phyloP scores from a whole-genome alignment of 2,113 vertebrate species.

The Mustela lutreola region DNA sequence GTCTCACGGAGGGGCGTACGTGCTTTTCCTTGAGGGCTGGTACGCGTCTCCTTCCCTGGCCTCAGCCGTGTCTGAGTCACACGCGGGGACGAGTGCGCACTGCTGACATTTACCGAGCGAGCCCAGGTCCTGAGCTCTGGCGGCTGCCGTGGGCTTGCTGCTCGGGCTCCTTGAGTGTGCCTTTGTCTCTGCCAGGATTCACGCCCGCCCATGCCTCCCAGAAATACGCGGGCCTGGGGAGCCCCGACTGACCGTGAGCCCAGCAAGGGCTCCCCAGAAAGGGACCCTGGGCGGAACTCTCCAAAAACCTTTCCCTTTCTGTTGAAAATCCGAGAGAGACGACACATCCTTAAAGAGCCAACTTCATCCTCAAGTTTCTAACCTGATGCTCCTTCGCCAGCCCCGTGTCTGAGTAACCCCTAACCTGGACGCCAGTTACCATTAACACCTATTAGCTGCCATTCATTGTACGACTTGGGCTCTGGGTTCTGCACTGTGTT shows the following conservation, averaged over 20 bases:
- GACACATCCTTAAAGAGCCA: background rate
- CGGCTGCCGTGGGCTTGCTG: fast-evolving
- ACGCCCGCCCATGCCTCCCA: background rate
- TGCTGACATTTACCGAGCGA: background rate
- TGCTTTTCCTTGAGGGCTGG: slow-evolving; percentile 23
- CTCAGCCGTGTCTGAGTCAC: background rate
- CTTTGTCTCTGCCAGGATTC: background rate
- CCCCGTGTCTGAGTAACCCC: background rate
- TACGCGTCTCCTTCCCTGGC: background rate
- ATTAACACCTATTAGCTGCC: background rate
- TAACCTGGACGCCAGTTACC: background rate
- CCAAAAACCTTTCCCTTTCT: background rate
- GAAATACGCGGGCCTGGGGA: background rate
- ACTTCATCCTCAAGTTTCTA: background rate
- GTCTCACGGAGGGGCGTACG: background rate
- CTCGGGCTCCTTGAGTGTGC: fast-evolving
- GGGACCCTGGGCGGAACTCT: background rate
- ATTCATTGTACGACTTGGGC: background rate
- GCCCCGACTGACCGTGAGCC: background rate
- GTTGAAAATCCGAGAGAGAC: background rate
- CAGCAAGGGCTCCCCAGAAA: too few species aligned
- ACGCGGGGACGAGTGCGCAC: background rate
- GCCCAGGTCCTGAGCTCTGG: background rate
- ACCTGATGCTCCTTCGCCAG: background rate
- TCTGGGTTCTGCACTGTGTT: background rate